Percentiles rank a stretch among this genome's conserved stretches.
These are phyloP conservation scores for Balanococcus diminutus DNA, from an alignment of 2,888 invertebrate genomes.

Conservation along the genomic window DNA sequence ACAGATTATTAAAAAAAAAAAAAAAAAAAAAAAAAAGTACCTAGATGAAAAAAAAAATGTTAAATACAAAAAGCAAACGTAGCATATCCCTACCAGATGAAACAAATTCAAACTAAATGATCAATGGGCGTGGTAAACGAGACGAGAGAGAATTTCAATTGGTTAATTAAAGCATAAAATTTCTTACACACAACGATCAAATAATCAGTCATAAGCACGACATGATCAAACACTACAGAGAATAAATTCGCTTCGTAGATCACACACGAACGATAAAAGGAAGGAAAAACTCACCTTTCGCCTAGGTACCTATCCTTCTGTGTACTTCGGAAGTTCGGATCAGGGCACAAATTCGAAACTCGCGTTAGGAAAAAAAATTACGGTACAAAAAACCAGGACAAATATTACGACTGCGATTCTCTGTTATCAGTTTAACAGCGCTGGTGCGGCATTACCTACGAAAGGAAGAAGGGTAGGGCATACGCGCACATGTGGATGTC, in stretches of 20 bases:
- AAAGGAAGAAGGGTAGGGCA: slow-evolving; percentile 45
- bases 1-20: too few species aligned
- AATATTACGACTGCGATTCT: slow-evolving; percentile 4
- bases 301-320: not conserved
- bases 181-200: not conserved
- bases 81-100: not conserved
- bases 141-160: not conserved
- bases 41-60: too few species aligned
- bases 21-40: too few species aligned
- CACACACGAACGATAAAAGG: not conserved
- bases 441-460: slow-evolving; percentile 39
- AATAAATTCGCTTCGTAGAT: not conserved
- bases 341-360: not conserved
- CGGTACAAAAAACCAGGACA: not conserved
- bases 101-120: not conserved
- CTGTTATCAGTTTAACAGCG: slow-evolving; percentile 22
- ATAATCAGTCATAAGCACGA: not conserved
- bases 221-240: not conserved
- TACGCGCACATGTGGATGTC: slow-evolving; percentile 51
- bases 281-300: not conserved
- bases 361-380: not conserved
- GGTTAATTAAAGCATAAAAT: not conserved
- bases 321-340: not conserved
- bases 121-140: not conserved
- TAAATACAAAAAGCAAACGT: not conserved